These are phyloP conservation scores for Brachycybe producta DNA, from an alignment of 2,888 invertebrate species.

Conservation along the genomic window DNA sequence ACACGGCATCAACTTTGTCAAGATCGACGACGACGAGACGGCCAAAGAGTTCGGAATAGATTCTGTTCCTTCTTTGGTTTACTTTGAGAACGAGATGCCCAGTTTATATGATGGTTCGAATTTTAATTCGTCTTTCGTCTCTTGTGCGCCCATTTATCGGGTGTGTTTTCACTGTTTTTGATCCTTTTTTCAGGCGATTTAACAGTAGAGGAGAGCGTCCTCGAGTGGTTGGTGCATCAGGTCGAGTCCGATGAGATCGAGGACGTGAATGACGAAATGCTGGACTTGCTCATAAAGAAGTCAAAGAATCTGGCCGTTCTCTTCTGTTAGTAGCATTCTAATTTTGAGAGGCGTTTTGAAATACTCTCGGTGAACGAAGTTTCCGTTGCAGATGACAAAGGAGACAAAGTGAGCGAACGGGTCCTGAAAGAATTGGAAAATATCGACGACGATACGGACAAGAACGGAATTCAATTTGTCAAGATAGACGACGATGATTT, in stretches of 20 bases:
- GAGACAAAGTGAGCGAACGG: slow-evolving; percentile 70
- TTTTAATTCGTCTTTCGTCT: not conserved
- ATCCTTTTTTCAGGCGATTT: slow-evolving; percentile 22
- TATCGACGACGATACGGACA: slow-evolving; percentile 86
- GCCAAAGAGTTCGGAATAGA: slow-evolving; percentile 27
- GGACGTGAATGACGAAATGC: slow-evolving; percentile 24
- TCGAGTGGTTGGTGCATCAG: slow-evolving; percentile 24
- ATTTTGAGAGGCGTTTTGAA: not conserved
- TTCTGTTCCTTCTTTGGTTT: slow-evolving; percentile 25
- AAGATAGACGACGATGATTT: slow-evolving; percentile 67
- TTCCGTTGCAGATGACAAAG: slow-evolving; percentile 63
- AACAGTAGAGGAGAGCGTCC: slow-evolving; percentile 24
- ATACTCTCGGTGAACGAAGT: not conserved
- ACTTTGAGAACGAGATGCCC: slow-evolving; percentile 27
- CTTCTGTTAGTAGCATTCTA: slow-evolving; percentile 24
- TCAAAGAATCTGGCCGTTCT: slow-evolving; percentile 24
- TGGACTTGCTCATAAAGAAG: slow-evolving; percentile 23
- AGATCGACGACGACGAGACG: slow-evolving; percentile 62
- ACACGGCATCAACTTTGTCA: slow-evolving; percentile 80
- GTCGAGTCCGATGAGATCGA: slow-evolving; percentile 26
- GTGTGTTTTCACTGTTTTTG: not conserved
- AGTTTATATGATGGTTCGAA: slow-evolving; percentile 25
- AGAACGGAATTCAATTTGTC: slow-evolving; percentile 80
- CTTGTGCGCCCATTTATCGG: not conserved
- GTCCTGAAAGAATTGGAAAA: slow-evolving; percentile 71